phyloP scores from a whole-genome alignment of 64 coral and sea anemone genomes.

The Stylophora pistillata region DNA sequence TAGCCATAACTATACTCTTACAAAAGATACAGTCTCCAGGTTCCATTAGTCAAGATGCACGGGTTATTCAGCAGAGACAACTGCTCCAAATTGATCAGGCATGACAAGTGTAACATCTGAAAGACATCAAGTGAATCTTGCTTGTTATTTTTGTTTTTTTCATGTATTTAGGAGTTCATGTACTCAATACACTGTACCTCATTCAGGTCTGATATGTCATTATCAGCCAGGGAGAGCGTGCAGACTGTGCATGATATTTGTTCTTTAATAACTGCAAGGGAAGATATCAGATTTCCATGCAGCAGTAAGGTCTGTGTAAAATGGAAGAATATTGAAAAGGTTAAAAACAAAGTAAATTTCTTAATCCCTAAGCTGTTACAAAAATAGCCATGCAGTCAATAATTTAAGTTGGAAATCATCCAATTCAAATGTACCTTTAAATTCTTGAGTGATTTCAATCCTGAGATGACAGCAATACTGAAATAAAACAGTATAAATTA shows the following conservation, averaged over 20 bases:
- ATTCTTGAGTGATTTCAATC: conserved; percentile 48
- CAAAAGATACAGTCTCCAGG: conserved; percentile 27
- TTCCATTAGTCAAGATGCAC: conserved; percentile 43
- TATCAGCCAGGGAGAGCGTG: conserved; percentile 88
- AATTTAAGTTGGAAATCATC: neutral
- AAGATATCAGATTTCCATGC: conserved; percentile 88
- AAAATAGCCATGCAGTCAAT: neutral
- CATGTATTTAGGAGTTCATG: no score
- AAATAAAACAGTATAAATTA: neutral
- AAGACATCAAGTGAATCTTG: neutral
- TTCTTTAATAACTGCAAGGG: conserved; percentile 51
- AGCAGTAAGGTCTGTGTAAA: conserved; percentile 71
- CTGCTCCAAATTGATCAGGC: conserved; percentile 71
- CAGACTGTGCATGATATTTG: conserved; percentile 55
- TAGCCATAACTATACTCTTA: neutral
- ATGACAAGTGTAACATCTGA: conserved; percentile 58
- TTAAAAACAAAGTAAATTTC: no score
- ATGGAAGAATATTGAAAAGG: neutral
- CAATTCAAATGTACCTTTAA: conserved; percentile 53
- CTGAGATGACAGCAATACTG: conserved; percentile 56
- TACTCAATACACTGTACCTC: conserved; percentile 56
- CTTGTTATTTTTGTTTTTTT: no score
- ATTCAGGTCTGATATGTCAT: conserved; percentile 88
- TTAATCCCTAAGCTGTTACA: neutral
- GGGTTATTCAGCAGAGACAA: conserved; percentile 79